Percentiles rank a stretch among this genome's conserved stretches.
Conservation (phyloP, 2,797 vertebrate species). For the Syngnathus rostellatus region DNA sequence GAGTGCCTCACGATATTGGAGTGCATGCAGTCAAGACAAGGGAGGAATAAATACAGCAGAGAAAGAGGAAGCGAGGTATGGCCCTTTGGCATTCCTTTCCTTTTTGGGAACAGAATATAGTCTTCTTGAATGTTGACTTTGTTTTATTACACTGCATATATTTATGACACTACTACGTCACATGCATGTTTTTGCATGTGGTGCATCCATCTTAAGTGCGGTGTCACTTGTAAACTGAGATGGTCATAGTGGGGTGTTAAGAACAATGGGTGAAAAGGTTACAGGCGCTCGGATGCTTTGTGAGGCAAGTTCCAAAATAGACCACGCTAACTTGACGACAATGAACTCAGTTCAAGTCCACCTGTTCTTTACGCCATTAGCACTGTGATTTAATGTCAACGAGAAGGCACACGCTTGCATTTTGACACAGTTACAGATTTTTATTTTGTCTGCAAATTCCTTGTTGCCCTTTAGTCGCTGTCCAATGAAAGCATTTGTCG, state of each 20-base stretch:
- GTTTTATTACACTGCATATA: background rate
- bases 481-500: background rate
- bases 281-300: constrained; percentile 41
- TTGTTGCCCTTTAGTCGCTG: background rate
- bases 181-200: background rate
- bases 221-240: background rate
- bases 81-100: constrained; percentile 52
- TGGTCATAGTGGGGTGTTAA: constrained; percentile 9
- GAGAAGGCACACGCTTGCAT: constrained; percentile 6
- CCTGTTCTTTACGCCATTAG: constrained; percentile 42
- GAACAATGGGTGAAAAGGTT: constrained; percentile 51
- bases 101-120: constrained; percentile 24
- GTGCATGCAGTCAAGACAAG: background rate
- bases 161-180: background rate
- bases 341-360: constrained; percentile 49
- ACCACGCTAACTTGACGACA: constrained; percentile 43
- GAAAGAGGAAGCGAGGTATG: constrained; percentile 9
- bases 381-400: constrained; percentile 29
- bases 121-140: background rate
- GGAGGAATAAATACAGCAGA: constrained; percentile 20
- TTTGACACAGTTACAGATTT: background rate
- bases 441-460: background rate
- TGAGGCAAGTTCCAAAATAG: constrained; percentile 63
- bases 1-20: background rate
- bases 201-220: background rate